Conservation (phyloP, 2,113 vertebrate species). For the Oncorhynchus mykiss region DNA sequence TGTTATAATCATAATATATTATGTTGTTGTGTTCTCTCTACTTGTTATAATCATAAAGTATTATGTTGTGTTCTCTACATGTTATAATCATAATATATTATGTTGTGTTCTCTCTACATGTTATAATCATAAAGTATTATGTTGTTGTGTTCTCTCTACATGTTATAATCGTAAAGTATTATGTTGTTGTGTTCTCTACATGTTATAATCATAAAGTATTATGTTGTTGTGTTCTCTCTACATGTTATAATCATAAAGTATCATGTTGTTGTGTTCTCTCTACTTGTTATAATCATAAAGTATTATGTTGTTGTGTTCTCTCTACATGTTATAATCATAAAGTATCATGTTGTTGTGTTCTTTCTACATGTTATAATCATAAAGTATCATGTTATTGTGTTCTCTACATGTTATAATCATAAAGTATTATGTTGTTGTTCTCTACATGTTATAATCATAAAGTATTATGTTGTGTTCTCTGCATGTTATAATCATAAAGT, state of each 20-base stretch:
- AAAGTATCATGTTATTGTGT: neutral
- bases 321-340: conserved; percentile 7
- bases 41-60: too few relatives aligned
- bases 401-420: neutral
- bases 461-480: neutral
- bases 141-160: neutral
- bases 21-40: neutral
- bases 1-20: too few relatives aligned
- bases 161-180: too few relatives aligned
- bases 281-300: too few relatives aligned
- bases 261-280: neutral
- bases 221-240: neutral
- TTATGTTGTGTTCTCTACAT: neutral
- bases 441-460: too few relatives aligned
- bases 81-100: neutral
- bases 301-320: conserved; percentile 4
- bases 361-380: neutral
- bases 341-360: neutral
- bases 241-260: too few relatives aligned
- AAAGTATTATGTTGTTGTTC: neutral
- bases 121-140: neutral
- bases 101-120: neutral
- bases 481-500: too few relatives aligned
- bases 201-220: too few relatives aligned
- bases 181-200: neutral